Evolutionary conservation across 2,113 vertebrate species (phyloP), one percentile per base, ranked within the genome.

Genomic region (Trochalopteron elliotii): DNA sequence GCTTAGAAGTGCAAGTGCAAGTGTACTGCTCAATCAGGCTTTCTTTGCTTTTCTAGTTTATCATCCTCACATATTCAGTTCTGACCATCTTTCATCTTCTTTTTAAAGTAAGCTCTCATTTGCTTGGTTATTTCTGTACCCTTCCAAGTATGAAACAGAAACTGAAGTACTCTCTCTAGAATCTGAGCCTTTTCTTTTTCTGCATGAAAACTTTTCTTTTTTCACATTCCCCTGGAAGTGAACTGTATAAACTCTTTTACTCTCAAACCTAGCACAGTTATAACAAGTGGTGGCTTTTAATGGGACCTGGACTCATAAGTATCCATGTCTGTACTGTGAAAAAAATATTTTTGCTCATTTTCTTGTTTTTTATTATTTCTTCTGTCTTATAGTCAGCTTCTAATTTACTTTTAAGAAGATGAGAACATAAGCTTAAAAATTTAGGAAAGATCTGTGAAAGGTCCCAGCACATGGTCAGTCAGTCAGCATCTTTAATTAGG

Each of bases 381-480:
- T 78, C 59, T 81, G 24, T 47, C 24, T 31, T 40, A 5, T 31
- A 61, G 12, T 44, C 24, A 81, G 5, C 14, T 78, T 81, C n/a
- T 70, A 69, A 85, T 74, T 70, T 75, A 14, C 40, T 39, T 87
- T 33, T 39, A 74, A 42, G 8, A 6, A 83, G 6, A 71, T 45
- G 10, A 67, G 9, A 78, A 42, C 10, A 40, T 25, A 16, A 56
- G 4, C 20, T 78, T n/a, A 94, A 94, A 88, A 80, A 35, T 18
- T 27, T 30, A 81, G 50, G 50, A 70, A 53, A 67, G 7, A 10
- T 57, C 9, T 81, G 25, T 69, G 44, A 59, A 76, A 88, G 15
- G 5, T 4, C 20, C 11, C 19, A 83, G 40, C 15, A 44, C 18
- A 4, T 13, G 22, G 2, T 25, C 1, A 1, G 21, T 25, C 1